Percentiles rank a stretch among this genome's conserved stretches.
These are phyloP conservation scores for Amphipyra tragopoginis DNA, from an alignment of 2,888 invertebrate species.

Conservation along the genomic window DNA sequence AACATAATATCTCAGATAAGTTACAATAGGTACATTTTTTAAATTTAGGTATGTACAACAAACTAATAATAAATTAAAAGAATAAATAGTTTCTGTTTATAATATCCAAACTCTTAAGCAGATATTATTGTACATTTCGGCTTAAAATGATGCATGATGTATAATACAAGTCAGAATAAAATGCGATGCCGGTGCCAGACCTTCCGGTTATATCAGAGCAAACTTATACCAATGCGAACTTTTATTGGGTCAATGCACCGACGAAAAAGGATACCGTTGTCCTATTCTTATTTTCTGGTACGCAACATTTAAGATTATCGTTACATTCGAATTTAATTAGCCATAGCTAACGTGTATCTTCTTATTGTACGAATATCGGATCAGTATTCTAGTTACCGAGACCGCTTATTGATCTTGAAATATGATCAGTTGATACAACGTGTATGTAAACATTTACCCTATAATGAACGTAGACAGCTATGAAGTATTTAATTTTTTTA, in stretches of 20 bases:
- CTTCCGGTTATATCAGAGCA: constrained; percentile 55
- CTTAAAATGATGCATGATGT: constrained; percentile 26
- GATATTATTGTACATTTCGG: constrained; percentile 1
- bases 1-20: too few species aligned
- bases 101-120: background rate
- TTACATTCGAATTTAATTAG: constrained; percentile 10
- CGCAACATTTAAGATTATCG: constrained; percentile 9
- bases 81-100: background rate
- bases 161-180: constrained; percentile 43
- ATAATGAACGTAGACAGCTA: constrained; percentile 1
- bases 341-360: constrained; percentile 8
- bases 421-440: constrained; percentile 42
- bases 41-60: too few species aligned
- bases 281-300: constrained; percentile 35
- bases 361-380: constrained; percentile 1
- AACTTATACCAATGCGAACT: constrained; percentile 51
- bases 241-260: constrained; percentile 59
- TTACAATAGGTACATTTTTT: too few species aligned
- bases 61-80: too few species aligned
- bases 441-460: constrained; percentile 33
- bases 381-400: constrained; percentile 20
- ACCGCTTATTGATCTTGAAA: constrained; percentile 56
- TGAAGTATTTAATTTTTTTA: background rate
- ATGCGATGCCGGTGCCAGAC: constrained; percentile 50
- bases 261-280: constrained; percentile 40